A percentile compares a stretch with the other conserved stretches of the same genome.
phyloP scores from a whole-genome alignment of 2,113 vertebrate genomes.

The Oreotragus oreotragus region DNA sequence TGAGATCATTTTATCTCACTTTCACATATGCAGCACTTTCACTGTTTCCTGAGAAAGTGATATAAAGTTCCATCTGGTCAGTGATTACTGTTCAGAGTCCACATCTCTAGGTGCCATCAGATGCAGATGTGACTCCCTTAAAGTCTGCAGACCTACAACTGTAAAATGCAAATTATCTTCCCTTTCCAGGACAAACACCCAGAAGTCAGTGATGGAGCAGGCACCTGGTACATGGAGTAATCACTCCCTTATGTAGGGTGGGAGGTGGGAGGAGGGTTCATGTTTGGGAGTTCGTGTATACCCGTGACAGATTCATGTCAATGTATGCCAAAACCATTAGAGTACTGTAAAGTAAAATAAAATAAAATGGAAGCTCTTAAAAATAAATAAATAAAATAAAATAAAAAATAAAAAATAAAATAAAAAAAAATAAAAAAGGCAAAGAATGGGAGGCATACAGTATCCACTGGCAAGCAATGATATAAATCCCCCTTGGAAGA shows the following conservation, averaged over 20 bases:
- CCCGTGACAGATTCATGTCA: too few relatives aligned
- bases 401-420: too few relatives aligned
- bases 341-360: too few relatives aligned
- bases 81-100: not conserved
- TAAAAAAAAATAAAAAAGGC: too few relatives aligned
- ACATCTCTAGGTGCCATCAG: not conserved
- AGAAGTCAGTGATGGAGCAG: not conserved
- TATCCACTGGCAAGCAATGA: accelerated
- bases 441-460: not conserved
- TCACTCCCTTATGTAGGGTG: accelerated
- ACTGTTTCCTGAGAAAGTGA: accelerated
- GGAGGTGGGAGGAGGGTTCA: too few relatives aligned
- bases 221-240: accelerated
- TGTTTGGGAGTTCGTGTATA: too few relatives aligned
- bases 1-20: not conserved
- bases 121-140: not conserved
- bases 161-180: not conserved
- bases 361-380: too few relatives aligned
- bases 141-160: not conserved
- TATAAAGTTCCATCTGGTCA: not conserved
- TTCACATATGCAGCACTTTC: not conserved
- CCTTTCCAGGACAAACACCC: not conserved
- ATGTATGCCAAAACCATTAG: too few relatives aligned
- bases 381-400: too few relatives aligned
- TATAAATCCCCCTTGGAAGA: not conserved